A percentile compares a stretch with the other conserved stretches of the same genome.
Evolutionary conservation across 2,888 invertebrate genomes (phyloP).

Genomic region (Phytoseiulus persimilis): DNA sequence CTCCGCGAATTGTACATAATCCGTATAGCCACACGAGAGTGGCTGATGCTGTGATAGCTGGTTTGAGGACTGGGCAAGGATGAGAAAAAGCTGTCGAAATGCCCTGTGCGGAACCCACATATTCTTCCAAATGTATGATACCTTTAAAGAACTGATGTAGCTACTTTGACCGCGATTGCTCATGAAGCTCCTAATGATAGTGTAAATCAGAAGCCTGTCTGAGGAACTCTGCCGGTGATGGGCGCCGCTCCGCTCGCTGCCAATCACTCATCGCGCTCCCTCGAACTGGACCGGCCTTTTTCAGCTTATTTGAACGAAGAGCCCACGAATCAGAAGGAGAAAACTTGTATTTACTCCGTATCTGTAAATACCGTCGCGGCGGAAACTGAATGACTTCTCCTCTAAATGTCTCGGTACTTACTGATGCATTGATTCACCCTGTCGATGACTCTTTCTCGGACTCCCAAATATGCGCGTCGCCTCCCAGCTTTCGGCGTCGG

Average conservation of each 20-base stretch:
- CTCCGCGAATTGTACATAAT: not conserved
- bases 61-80: not conserved
- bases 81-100: not conserved
- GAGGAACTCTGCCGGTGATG: not conserved
- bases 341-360: not conserved
- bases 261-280: not conserved
- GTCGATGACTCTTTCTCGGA: not conserved
- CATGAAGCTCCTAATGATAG: not conserved
- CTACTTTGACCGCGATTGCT: not conserved
- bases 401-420: not conserved
- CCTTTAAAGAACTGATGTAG: not conserved
- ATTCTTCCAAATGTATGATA: constrained; percentile 5
- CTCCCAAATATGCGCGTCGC: too few relatives aligned
- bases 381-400: not conserved
- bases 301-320: not conserved
- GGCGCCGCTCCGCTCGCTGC: not conserved
- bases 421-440: not conserved
- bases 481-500: too few relatives aligned
- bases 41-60: not conserved
- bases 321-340: not conserved
- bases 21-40: not conserved
- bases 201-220: not conserved
- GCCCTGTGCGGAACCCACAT: not conserved
- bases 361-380: not conserved
- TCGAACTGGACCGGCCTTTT: not conserved